Percentiles rank a stretch among this genome's conserved stretches.
These are phyloP conservation scores for Pogonocherus hispidulus DNA, from an alignment of 2,888 invertebrate species.

Conservation along the genomic window DNA sequence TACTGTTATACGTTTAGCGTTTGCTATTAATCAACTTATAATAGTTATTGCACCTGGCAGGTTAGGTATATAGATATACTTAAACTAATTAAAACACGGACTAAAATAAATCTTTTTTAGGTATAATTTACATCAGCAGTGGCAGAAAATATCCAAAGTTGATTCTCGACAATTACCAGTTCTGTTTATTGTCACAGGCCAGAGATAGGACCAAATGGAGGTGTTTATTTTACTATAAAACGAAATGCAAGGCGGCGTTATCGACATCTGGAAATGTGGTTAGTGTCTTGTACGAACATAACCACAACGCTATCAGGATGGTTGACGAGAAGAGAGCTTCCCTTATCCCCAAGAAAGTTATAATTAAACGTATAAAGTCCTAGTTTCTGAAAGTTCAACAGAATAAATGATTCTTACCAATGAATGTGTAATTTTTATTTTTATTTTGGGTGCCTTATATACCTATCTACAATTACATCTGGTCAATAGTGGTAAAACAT, in stretches of 20 bases:
- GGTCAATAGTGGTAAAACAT: too few relatives aligned
- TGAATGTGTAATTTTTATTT: not conserved
- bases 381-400: too few relatives aligned
- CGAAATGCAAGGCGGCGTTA: conserved; percentile 51
- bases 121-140: conserved; percentile 39
- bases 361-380: conserved; percentile 6
- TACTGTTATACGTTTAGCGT: too few relatives aligned
- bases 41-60: too few relatives aligned
- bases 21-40: too few relatives aligned
- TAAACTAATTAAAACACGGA: too few relatives aligned
- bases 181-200: conserved; percentile 48
- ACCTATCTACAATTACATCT: too few relatives aligned
- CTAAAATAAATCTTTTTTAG: conserved; percentile 31
- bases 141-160: conserved; percentile 55
- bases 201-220: conserved; percentile 52
- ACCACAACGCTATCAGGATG: conserved; percentile 43
- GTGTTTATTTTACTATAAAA: conserved; percentile 49
- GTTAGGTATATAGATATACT: too few relatives aligned
- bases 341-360: conserved; percentile 34
- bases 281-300: conserved; percentile 48
- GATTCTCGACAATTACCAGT: conserved; percentile 52
- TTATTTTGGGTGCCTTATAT: too few relatives aligned
- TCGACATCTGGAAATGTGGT: conserved; percentile 49
- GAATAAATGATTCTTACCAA: too few relatives aligned
- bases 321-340: conserved; percentile 21